These are phyloP conservation scores for Drosophila serrata DNA, from an alignment of 1,140 invertebrate species.

Conservation along the genomic window DNA sequence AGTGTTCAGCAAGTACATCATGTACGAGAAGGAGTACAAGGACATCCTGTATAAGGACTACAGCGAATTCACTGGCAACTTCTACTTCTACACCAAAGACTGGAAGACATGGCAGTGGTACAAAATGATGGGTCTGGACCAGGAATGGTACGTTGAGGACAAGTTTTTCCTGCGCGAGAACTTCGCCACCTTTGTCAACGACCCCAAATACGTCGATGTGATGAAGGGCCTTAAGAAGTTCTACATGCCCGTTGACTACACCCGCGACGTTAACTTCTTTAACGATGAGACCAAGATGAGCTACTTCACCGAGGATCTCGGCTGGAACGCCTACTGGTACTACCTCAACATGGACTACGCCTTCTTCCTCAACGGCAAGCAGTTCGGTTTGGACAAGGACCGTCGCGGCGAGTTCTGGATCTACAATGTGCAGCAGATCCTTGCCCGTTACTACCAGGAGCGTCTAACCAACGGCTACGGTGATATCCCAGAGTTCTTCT, in stretches of 20 bases:
- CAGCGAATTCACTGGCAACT: slow-evolving; percentile 50
- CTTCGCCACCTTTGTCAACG: slow-evolving; percentile 43
- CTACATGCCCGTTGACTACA: slow-evolving; percentile 86
- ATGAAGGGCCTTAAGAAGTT: slow-evolving; percentile 59
- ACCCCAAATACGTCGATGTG: slow-evolving; percentile 54
- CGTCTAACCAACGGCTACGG: slow-evolving; percentile 88
- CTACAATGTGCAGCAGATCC: slow-evolving; percentile 87
- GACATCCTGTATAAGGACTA: slow-evolving; percentile 68
- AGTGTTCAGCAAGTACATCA: slow-evolving; percentile 69
- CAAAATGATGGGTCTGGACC: slow-evolving; percentile 80
- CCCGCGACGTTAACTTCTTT: slow-evolving; percentile 88
- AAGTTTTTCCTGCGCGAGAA: slow-evolving; percentile 71
- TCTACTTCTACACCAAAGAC: slow-evolving; percentile 81
- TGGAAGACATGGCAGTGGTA: slow-evolving; percentile 85
- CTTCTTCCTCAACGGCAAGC: slow-evolving; percentile 87
- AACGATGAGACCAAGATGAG: slow-evolving; percentile 87
- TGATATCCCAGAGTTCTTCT: slow-evolving; percentile 87
- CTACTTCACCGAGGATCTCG: slow-evolving; percentile 91
- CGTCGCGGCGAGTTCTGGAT: slow-evolving; percentile 89
- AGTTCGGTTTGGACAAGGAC: slow-evolving; percentile 86
- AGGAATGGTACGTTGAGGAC: slow-evolving; percentile 70
- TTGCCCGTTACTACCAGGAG: slow-evolving; percentile 90
- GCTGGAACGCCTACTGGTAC: slow-evolving; percentile 89
- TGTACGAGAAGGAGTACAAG: slow-evolving; percentile 78
- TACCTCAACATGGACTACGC: slow-evolving; percentile 86